Percentiles rank a stretch among this genome's conserved stretches.
phyloP scores from a whole-genome alignment of 2,113 vertebrate genomes.

The Catharus minimus region DNA sequence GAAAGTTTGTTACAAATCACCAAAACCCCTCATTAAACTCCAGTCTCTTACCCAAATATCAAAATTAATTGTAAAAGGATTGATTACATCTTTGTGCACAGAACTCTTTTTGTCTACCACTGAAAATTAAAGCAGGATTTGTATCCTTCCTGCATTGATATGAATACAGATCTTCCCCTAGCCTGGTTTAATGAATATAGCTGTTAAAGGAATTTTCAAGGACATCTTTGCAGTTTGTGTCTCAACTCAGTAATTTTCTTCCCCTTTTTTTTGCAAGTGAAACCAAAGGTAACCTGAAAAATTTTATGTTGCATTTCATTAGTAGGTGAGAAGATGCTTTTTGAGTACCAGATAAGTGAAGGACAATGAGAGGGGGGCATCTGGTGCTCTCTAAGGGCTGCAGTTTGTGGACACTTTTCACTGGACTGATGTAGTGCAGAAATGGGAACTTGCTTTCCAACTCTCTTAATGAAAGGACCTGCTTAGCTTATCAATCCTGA shows the following conservation, averaged over 20 bases:
- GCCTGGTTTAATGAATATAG: background rate
- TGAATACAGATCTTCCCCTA: background rate
- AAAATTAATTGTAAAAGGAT: background rate
- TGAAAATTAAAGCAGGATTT: background rate
- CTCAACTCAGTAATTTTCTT: background rate
- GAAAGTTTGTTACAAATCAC: background rate
- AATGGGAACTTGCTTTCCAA: background rate
- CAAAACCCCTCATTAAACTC: background rate
- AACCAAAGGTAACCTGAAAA: background rate
- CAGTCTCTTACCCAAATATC: background rate
- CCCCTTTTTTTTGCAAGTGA: background rate
- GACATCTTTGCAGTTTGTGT: background rate
- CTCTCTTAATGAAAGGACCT: background rate
- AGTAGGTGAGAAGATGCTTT: background rate
- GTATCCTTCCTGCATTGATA: background rate
- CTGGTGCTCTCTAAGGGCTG: background rate
- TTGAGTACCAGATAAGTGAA: background rate
- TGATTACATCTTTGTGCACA: background rate
- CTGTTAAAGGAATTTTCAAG: background rate
- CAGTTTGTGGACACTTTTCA: background rate
- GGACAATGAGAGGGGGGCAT: background rate
- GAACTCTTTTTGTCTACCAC: background rate
- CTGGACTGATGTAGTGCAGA: background rate
- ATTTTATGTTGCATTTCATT: background rate
- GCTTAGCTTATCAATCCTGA: background rate